These are phyloP conservation scores for Melanerpes aurifrons DNA, from an alignment of 2,113 vertebrate species.

Conservation along the genomic window DNA sequence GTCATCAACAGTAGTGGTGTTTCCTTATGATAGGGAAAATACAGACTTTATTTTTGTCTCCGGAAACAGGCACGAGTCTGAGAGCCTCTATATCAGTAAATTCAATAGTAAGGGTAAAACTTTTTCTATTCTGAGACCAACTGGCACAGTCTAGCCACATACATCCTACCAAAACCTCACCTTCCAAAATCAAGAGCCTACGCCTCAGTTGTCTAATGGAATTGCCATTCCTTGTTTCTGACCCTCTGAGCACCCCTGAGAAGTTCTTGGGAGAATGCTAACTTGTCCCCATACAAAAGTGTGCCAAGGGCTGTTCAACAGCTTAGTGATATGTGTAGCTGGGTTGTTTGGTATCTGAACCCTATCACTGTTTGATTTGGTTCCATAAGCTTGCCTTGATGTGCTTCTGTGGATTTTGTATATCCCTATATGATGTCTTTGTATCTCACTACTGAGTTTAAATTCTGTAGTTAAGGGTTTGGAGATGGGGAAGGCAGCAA, in stretches of 20 bases:
- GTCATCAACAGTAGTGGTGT: neutral
- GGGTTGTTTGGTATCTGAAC: neutral
- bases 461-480: neutral
- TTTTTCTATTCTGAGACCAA: neutral
- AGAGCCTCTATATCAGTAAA: neutral
- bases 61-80: neutral
- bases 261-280: neutral
- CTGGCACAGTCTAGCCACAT: neutral
- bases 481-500: neutral
- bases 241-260: neutral
- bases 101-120: neutral
- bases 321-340: neutral
- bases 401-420: neutral
- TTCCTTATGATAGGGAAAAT: neutral
- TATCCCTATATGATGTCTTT: neutral
- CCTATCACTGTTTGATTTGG: neutral
- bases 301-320: neutral
- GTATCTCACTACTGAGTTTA: accelerated
- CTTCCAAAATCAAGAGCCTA: neutral
- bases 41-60: neutral
- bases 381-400: neutral
- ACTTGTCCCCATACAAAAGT: neutral
- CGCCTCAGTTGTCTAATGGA: neutral
- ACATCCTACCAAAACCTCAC: neutral
- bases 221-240: neutral